phyloP scores from a whole-genome alignment of 2,113 vertebrate genomes.

The Mus spicilegus region DNA sequence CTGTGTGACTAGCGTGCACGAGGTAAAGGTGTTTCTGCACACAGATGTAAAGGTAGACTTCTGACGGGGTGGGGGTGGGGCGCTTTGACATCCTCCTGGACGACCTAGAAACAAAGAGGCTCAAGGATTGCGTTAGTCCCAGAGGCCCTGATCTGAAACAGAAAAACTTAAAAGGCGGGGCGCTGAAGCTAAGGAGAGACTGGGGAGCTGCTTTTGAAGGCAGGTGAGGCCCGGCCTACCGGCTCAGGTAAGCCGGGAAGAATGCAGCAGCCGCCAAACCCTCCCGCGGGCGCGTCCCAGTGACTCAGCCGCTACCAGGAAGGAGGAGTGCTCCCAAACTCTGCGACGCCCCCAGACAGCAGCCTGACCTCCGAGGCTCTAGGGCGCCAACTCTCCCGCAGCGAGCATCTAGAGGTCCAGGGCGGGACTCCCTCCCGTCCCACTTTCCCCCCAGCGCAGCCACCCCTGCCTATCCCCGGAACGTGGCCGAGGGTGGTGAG shows the following conservation, averaged over 20 bases:
- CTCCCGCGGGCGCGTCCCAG: slow-evolving; percentile 49
- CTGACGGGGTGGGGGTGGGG: neutral
- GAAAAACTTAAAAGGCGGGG: neutral
- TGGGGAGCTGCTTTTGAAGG: neutral
- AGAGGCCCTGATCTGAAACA: neutral
- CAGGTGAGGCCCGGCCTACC: neutral
- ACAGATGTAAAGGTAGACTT: neutral
- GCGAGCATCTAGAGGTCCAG: neutral
- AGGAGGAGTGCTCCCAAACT: slow-evolving; percentile 47
- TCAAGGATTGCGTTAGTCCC: neutral
- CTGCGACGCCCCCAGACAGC: slow-evolving; percentile 23
- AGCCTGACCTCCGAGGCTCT: slow-evolving; percentile 33
- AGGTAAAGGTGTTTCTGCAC: slow-evolving; percentile 5
- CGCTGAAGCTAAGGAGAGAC: neutral
- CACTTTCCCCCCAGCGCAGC: neutral
- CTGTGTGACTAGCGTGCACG: neutral
- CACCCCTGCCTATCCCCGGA: neutral
- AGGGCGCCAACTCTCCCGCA: neutral
- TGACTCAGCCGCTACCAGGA: slow-evolving; percentile 79
- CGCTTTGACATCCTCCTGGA: neutral
- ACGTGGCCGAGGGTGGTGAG: neutral
- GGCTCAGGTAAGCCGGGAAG: slow-evolving; percentile 76
- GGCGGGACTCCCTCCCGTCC: slow-evolving; percentile 6
- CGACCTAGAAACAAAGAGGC: neutral
- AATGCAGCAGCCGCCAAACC: slow-evolving; percentile 50